Evolutionary conservation across 2,113 vertebrate species (phyloP).

Genomic region (Bubo blakistoni): DNA sequence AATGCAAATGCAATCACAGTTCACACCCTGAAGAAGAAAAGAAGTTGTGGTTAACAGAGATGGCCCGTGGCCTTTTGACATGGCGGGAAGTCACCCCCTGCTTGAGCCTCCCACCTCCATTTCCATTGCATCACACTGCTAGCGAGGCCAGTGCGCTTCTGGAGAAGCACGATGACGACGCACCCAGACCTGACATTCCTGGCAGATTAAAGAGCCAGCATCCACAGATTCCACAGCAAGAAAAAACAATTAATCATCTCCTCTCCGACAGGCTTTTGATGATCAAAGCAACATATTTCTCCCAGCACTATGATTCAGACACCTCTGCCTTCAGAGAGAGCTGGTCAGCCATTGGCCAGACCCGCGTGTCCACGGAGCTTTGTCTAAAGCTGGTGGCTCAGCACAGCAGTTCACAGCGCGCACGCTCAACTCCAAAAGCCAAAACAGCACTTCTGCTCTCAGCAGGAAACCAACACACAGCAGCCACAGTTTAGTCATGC

Average conservation of each 20-base stretch:
- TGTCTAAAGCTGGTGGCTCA: not conserved
- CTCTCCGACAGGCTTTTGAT: not conserved
- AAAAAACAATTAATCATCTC: slow-evolving; percentile 32
- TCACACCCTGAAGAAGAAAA: not conserved
- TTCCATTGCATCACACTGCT: not conserved
- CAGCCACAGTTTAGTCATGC: not conserved
- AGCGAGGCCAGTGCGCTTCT: not conserved
- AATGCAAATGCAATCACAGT: not conserved
- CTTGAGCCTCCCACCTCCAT: not conserved
- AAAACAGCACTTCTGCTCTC: not conserved
- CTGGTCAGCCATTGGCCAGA: not conserved
- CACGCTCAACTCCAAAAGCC: not conserved
- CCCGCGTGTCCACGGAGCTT: accelerated
- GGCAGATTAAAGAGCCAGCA: slow-evolving; percentile 28
- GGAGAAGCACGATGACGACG: not conserved
- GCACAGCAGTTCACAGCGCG: not conserved
- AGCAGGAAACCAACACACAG: not conserved
- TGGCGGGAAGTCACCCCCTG: not conserved
- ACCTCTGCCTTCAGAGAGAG: not conserved
- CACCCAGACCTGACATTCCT: slow-evolving; percentile 4
- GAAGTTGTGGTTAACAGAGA: not conserved
- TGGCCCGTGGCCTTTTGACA: not conserved
- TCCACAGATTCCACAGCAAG: slow-evolving; percentile 36
- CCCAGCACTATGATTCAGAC: not conserved
- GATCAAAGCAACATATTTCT: not conserved